These are phyloP conservation scores for Geotrupes spiniger DNA, from an alignment of 2,888 invertebrate species.

Conservation along the genomic window DNA sequence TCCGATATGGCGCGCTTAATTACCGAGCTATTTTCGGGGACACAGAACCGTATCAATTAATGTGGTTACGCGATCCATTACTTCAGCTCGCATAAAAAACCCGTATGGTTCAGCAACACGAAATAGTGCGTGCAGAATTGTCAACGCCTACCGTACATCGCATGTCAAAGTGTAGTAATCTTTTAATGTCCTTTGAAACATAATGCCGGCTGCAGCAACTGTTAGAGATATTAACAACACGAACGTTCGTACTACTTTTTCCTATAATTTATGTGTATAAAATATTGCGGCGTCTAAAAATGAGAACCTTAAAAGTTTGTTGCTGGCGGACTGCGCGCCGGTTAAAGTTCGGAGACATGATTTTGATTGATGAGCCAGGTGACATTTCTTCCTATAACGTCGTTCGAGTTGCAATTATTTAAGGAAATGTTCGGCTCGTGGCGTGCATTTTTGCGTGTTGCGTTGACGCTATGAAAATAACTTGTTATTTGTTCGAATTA, in stretches of 20 bases:
- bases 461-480: too few relatives aligned
- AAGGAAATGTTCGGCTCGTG: too few relatives aligned
- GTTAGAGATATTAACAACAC: slow-evolving; percentile 21
- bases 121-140: slow-evolving; percentile 47
- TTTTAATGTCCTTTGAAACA: slow-evolving; percentile 45
- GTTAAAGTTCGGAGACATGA: too few relatives aligned
- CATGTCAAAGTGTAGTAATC: slow-evolving; percentile 47
- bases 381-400: too few relatives aligned
- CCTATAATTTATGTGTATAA: slow-evolving; percentile 1
- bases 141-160: slow-evolving; percentile 47
- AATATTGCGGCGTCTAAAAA: background rate
- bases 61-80: slow-evolving; percentile 1
- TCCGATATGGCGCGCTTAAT: too few relatives aligned
- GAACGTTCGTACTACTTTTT: slow-evolving; percentile 10
- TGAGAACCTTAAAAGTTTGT: too few relatives aligned
- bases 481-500: too few relatives aligned
- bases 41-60: background rate
- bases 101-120: slow-evolving; percentile 18
- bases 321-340: too few relatives aligned
- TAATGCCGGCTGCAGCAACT: slow-evolving; percentile 20
- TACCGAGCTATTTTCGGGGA: too few relatives aligned
- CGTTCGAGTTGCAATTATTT: too few relatives aligned
- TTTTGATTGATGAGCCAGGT: too few relatives aligned
- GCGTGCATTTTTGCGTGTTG: too few relatives aligned
- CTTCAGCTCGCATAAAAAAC: background rate